These are phyloP conservation scores for Onthophagus taurus DNA, from an alignment of 1,140 invertebrate species.

Conservation along the genomic window DNA sequence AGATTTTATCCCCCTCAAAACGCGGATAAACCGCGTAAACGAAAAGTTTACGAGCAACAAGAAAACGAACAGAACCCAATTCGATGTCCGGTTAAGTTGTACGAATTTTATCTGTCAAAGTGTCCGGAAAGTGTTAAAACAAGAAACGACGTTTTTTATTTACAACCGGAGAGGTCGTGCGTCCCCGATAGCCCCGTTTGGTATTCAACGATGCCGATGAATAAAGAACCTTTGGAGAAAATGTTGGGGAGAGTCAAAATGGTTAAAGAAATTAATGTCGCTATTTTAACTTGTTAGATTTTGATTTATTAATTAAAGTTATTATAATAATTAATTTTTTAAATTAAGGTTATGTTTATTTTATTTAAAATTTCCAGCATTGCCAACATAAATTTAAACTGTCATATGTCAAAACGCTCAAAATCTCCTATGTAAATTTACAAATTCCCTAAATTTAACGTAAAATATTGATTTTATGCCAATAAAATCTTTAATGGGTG, in stretches of 20 bases:
- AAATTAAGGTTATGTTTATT: no score
- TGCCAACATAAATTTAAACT: no score
- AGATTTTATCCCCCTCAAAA: slow-evolving; percentile 65
- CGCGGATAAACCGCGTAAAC: slow-evolving; percentile 66
- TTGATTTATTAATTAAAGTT: no score
- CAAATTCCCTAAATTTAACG: no score
- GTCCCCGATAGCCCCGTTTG: slow-evolving; percentile 86
- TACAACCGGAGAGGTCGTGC: slow-evolving; percentile 78
- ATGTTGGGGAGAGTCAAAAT: slow-evolving; percentile 82
- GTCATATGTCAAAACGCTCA: no score
- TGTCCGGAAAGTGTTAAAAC: slow-evolving; percentile 86
- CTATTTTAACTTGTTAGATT: slow-evolving; percentile 3
- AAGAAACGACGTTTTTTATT: slow-evolving; percentile 79
- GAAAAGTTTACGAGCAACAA: slow-evolving; percentile 77
- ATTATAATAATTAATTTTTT: no score
- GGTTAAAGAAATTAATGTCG: slow-evolving; percentile 71
- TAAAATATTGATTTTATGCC: no score
- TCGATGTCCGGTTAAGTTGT: slow-evolving; percentile 83
- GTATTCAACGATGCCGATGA: slow-evolving; percentile 76
- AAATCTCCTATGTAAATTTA: no score
- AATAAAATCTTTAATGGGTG: no score
- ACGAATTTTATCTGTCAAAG: slow-evolving; percentile 91
- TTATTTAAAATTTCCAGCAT: no score
- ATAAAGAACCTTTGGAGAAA: slow-evolving; percentile 61
- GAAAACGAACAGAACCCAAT: slow-evolving; percentile 82